These are phyloP conservation scores for Catharus minimus DNA, from an alignment of 2,113 vertebrate genomes.

Conservation along the genomic window DNA sequence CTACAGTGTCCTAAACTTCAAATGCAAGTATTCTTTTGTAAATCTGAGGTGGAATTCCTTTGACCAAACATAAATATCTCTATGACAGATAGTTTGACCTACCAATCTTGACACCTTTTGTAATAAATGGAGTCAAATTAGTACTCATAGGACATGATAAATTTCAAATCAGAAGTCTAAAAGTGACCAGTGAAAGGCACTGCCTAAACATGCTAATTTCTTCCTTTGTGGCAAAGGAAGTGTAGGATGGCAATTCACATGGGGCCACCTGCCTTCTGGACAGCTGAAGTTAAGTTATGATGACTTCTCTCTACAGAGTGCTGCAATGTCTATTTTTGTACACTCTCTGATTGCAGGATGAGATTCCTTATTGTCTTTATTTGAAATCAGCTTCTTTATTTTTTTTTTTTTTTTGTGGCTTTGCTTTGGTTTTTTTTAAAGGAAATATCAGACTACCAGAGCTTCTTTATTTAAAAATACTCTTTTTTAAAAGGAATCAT, in stretches of 20 bases:
- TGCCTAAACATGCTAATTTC: background rate
- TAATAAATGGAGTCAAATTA: background rate
- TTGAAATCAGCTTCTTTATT: background rate
- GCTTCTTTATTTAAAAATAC: background rate
- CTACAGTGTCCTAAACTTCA: background rate
- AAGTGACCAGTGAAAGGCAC: background rate
- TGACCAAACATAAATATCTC: background rate
- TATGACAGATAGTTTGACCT: background rate
- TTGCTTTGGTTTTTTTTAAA: background rate
- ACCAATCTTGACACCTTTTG: background rate
- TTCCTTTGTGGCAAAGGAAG: background rate
- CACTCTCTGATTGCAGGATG: background rate
- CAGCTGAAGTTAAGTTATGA: background rate
- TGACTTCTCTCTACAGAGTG: background rate
- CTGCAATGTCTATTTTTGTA: background rate
- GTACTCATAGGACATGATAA: background rate
- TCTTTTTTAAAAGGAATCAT: background rate
- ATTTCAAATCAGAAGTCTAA: background rate
- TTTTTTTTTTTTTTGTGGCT: too few relatives aligned
- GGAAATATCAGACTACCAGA: too few relatives aligned
- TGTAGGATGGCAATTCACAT: background rate
- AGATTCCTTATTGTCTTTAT: background rate
- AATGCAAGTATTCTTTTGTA: background rate
- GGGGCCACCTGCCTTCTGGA: background rate
- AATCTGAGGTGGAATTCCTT: background rate